A percentile compares a stretch with the other conserved stretches of the same genome.
phyloP scores from a whole-genome alignment of 2,888 invertebrate genomes.

The Caenorhabditis japonica region DNA sequence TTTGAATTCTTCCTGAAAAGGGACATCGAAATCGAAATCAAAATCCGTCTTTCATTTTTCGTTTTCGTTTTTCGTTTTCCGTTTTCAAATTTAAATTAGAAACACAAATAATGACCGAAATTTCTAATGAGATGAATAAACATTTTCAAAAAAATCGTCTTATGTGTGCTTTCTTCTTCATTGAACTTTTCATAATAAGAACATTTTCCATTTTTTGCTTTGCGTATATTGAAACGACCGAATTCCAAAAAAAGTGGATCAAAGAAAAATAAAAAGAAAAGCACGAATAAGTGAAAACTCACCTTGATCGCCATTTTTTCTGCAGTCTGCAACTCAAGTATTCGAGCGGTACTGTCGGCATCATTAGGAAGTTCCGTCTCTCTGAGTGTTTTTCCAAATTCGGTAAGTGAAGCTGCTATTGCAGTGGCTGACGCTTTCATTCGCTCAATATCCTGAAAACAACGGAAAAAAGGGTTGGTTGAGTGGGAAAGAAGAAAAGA shows the following conservation, averaged over 20 bases:
- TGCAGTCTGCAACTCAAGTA: constrained; percentile 86
- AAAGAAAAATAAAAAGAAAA: too few relatives aligned
- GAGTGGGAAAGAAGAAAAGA: constrained; percentile 9
- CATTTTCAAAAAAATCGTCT: constrained; percentile 1
- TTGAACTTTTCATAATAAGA: too few relatives aligned
- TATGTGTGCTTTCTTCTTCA: constrained; percentile 2
- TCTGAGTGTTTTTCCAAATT: constrained; percentile 89
- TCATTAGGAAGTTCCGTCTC: constrained; percentile 85
- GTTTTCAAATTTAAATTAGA: too few relatives aligned
- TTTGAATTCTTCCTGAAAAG: constrained; percentile 85
- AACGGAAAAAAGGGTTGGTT: constrained; percentile 42
- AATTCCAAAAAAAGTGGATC: too few relatives aligned
- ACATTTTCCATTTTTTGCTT: too few relatives aligned
- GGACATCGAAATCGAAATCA: too few relatives aligned
- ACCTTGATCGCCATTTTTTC: constrained; percentile 77
- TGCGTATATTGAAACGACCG: too few relatives aligned
- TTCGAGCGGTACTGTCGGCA: constrained; percentile 88
- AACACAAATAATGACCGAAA: constrained; percentile 17
- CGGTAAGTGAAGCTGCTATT: constrained; percentile 88
- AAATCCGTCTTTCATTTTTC: too few relatives aligned
- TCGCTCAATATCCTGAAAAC: constrained; percentile 89
- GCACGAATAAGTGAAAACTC: constrained; percentile 11
- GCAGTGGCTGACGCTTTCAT: constrained; percentile 92
- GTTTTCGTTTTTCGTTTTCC: too few relatives aligned
- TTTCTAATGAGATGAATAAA: constrained; percentile 26